Base-by-base conservation (phyloP, 2,888 invertebrate genomes). In the Hirtodrosophila alboralis region DNA sequence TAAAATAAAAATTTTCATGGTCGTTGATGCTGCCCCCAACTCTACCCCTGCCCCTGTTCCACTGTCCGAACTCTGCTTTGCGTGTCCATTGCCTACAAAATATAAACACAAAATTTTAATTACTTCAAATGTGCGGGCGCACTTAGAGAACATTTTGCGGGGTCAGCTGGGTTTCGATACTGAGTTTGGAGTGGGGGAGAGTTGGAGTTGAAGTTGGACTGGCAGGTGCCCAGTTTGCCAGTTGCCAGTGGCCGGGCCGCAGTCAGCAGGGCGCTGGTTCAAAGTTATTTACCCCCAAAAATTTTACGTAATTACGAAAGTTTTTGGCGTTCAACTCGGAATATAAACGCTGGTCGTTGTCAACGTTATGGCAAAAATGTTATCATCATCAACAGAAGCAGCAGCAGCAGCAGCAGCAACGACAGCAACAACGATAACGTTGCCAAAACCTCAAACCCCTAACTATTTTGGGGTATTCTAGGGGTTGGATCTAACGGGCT, bases 221-320 rank as follows among this genome's bases (percentile, higher is more conserved):
- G 44, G 43, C 49, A 51, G 49, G 49, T 51, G 49, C 21, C 40
- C 40, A 34, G 23, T 23, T 23, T 1, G 0, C 2, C 23, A 23
- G 23, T 23, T 23, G 23, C 23, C 23, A 23, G 23, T 23, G 6
- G 23, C 70, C 66, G 60, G 67, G 65, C 49, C 56, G 30, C 27
- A 54, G 45, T 47, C 57, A 48, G 63, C 44, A 41, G 47, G 49
- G 10, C 9, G 26, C 38, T 28, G 58, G 87, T 71, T 77, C 68
- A 85, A 87, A 87, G 75, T 77, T 84, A 79, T 84, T 87, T 77
- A 75, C 67, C 79, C 72, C 76, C 76, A 79, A 87, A 79, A 81
- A 81, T 84, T 60, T 81, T 73, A 72, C 75, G 75, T 84, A 87
- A 88, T 87, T 86, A 80, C 87, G 75, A 87, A 88, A 87, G 78